Evolutionary conservation across 92 coral and sea anemone species (phyloP), one percentile per base, ranked within the genome.

Genomic region (Bergia puertoricense): DNA sequence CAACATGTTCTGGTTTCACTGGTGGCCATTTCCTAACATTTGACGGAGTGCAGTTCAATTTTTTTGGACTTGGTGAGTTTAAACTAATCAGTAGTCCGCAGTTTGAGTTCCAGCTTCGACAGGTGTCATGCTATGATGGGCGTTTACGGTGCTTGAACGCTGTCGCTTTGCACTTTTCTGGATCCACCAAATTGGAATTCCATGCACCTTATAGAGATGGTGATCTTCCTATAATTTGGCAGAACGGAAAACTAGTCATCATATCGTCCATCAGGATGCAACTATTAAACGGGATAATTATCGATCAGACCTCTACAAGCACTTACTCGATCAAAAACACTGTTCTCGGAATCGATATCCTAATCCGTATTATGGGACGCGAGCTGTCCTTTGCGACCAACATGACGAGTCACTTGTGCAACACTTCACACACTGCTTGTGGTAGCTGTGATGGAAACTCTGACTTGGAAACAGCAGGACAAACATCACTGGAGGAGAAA

Each of bases 21-120:
- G 95, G 95, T 71, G 95, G 95, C 39, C 89, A 92, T 73, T 92
- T 78, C 73, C 91, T 86, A 30, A 92, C 92, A 14, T 92, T 92
- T 82, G 95, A 92, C 74, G 95, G 95, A 22, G 85, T 59, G 42
- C 87, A 86, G 74, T 92, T 90, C 86, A 85, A 86, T 39, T 87
- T 90, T 86, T 79, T 90, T 39, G 92, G 85, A 6, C 81, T 89
- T 23, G 95, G 95, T 4, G 95, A 92, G 74, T 85, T 92, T 38
- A 86, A 86, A 81, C 51, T 92, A 48, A 57, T 92, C 16, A 77
- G 81, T 38, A 85, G 86, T 79, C 85, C 95, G 50, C 78, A 74
- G 41, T 77, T 92, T 81, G 88, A 73, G 50, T 66, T 88, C 46
- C 95, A 92, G 82, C 0, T 92, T 41, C 86, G 93, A n/a, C 95